phyloP scores from a whole-genome alignment of 2,113 vertebrate genomes.

The Amphilophus citrinellus region DNA sequence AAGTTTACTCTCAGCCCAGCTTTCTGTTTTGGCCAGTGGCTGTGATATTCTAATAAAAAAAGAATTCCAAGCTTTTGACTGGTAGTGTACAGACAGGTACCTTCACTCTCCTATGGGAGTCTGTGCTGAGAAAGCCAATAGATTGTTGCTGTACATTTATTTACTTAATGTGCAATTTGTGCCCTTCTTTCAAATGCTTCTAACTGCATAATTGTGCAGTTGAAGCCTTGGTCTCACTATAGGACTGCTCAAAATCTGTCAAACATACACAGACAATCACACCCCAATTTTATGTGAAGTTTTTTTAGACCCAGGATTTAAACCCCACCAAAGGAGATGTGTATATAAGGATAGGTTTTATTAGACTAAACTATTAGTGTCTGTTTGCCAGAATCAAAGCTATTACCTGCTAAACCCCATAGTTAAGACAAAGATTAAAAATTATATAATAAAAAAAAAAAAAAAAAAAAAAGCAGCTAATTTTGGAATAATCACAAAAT shows the following conservation, averaged over 20 bases:
- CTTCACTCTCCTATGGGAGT: constrained; percentile 63
- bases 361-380: not conserved
- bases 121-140: constrained; percentile 21
- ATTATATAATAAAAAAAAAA: fast-evolving
- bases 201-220: not conserved
- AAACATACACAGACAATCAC: not conserved
- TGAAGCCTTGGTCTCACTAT: not conserved
- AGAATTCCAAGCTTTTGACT: no score
- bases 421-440: not conserved
- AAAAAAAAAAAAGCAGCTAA: not conserved
- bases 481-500: not conserved
- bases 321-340: not conserved
- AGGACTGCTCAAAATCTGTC: not conserved
- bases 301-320: not conserved
- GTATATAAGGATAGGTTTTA: not conserved
- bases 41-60: not conserved
- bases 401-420: not conserved
- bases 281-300: no score
- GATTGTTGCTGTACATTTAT: not conserved
- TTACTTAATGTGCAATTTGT: not conserved
- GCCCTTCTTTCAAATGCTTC: not conserved
- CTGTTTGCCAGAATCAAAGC: not conserved
- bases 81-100: constrained; percentile 58
- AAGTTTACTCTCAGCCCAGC: not conserved
- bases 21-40: not conserved